Conservation (phyloP, 2,113 vertebrate genomes). For the Trematomus loennbergii region DNA sequence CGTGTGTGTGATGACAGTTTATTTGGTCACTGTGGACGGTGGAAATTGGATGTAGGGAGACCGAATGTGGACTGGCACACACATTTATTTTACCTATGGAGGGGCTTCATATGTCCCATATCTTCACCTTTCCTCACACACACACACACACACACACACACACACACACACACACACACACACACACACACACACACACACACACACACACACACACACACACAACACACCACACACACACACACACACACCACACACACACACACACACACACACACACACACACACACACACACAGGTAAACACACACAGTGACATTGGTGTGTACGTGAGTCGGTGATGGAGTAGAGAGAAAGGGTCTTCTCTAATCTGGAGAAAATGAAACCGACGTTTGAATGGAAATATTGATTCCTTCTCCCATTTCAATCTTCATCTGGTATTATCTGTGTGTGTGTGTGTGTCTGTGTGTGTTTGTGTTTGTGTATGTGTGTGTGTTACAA, state of each 20-base stretch:
- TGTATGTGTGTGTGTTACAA: not conserved
- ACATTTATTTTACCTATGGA: slow-evolving; percentile 10
- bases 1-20: slow-evolving; percentile 60
- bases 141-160: no score
- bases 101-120: slow-evolving; percentile 1
- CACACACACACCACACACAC: slow-evolving; percentile 10
- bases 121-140: no score
- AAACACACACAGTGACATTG: slow-evolving; percentile 12
- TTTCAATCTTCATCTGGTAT: slow-evolving; percentile 68
- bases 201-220: no score
- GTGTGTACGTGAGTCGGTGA: slow-evolving; percentile 23
- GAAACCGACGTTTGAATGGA: slow-evolving; percentile 71
- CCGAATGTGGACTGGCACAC: slow-evolving; percentile 1
- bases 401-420: slow-evolving; percentile 68
- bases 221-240: no score
- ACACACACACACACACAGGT: not conserved
- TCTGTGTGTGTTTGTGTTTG: no score
- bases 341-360: slow-evolving; percentile 38
- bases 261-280: no score
- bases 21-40: slow-evolving; percentile 68
- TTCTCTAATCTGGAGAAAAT: slow-evolving; percentile 65
- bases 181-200: no score
- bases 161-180: no score
- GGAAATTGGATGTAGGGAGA: slow-evolving; percentile 59
- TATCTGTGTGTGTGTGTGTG: slow-evolving; percentile 38